Evolutionary conservation across 2,797 vertebrate species (phyloP).

Genomic region (Bradypodion pumilum): DNA sequence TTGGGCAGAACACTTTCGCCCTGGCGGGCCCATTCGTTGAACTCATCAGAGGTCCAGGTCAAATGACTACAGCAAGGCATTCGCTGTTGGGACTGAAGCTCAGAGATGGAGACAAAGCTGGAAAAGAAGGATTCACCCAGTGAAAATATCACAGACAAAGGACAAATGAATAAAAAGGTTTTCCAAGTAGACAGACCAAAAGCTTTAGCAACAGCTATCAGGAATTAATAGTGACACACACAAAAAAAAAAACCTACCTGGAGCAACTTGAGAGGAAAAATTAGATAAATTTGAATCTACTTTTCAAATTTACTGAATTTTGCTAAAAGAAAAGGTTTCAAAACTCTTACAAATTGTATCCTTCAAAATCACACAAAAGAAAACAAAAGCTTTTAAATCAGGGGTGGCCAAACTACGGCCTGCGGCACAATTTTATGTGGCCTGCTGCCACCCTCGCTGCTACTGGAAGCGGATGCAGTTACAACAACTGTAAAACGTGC

Average conservation of each 20-base stretch:
- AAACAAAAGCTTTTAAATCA: too few species aligned
- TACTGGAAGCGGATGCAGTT: too few species aligned
- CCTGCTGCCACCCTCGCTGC: too few species aligned
- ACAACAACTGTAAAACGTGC: too few species aligned
- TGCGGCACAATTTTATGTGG: too few species aligned
- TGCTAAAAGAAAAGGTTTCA: neutral
- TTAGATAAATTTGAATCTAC: constrained; percentile 3
- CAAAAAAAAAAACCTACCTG: neutral
- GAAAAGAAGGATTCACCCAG: neutral
- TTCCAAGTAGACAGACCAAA: neutral
- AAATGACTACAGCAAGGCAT: constrained; percentile 86
- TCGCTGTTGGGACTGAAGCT: constrained; percentile 79
- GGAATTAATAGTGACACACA: neutral
- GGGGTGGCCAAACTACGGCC: too few species aligned
- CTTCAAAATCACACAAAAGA: neutral
- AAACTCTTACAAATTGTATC: neutral
- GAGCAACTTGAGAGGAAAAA: neutral
- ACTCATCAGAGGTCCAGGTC: constrained; percentile 82
- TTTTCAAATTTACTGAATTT: neutral
- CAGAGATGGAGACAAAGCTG: constrained; percentile 83
- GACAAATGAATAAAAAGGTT: neutral
- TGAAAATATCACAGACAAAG: neutral
- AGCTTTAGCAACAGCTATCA: neutral
- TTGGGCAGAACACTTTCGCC: constrained; percentile 61
- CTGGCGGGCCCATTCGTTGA: constrained; percentile 78